Conservation (phyloP, 2,888 invertebrate species). For the Troides oblongomaculatus region DNA sequence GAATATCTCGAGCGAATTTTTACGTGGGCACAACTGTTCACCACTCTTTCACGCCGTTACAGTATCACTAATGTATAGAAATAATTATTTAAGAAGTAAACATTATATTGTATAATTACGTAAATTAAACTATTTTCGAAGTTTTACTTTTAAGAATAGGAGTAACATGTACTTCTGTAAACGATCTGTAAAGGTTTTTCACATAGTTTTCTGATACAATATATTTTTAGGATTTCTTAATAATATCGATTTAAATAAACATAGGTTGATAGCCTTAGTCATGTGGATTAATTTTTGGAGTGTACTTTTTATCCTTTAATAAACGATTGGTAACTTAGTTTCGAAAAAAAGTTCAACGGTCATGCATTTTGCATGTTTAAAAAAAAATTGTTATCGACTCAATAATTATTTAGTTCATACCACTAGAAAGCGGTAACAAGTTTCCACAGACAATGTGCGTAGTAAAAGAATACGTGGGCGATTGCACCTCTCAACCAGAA, state of each 20-base stretch:
- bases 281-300: background rate
- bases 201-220: too few species aligned
- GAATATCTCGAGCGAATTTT: background rate
- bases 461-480: slow-evolving; percentile 10
- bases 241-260: too few species aligned
- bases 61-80: background rate
- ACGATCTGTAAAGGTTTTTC: too few species aligned
- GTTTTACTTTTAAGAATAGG: too few species aligned
- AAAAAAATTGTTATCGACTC: background rate
- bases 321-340: background rate
- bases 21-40: background rate
- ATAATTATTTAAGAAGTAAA: background rate
- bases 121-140: too few species aligned
- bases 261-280: background rate
- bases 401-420: background rate
- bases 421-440: background rate
- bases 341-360: background rate
- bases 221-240: too few species aligned
- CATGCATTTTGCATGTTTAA: background rate
- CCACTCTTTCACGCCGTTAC: background rate
- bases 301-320: background rate
- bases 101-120: too few species aligned
- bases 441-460: slow-evolving; percentile 18
- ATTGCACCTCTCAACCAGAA: background rate
- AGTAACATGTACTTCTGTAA: too few species aligned